Conservation (phyloP, 2,113 vertebrate genomes). For the Thinocorus orbignyianus region DNA sequence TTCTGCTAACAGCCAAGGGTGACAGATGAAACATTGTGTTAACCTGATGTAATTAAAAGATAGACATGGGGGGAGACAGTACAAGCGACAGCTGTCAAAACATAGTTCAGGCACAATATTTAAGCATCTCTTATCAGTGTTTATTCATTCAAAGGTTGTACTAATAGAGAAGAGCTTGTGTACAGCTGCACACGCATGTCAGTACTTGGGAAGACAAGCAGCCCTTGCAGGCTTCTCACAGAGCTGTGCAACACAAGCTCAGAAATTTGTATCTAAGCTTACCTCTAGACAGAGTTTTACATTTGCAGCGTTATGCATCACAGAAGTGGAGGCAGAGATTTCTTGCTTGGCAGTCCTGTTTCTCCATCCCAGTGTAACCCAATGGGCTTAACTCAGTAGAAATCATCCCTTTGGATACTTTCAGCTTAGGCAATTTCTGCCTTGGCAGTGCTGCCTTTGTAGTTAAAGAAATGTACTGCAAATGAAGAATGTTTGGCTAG, state of each 20-base stretch:
- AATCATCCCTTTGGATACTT: neutral
- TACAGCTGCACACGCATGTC: neutral
- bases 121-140: constrained; percentile 19
- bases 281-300: neutral
- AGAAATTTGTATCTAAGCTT: neutral
- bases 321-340: neutral
- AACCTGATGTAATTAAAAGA: constrained; percentile 62
- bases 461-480: neutral
- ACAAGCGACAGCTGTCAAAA: constrained; percentile 54
- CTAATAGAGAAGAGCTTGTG: neutral
- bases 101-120: constrained; percentile 5
- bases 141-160: constrained; percentile 37
- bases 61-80: neutral
- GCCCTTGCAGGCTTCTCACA: neutral
- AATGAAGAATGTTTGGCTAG: neutral
- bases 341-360: neutral
- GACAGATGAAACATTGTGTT: constrained; percentile 41
- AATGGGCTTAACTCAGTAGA: neutral
- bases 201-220: neutral
- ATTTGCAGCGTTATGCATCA: neutral
- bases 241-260: neutral
- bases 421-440: neutral
- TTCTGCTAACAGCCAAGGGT: constrained; percentile 3
- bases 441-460: neutral
- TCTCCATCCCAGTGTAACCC: neutral